These are phyloP conservation scores for Trachymyrmex cornetzi DNA, from an alignment of 1,140 invertebrate genomes.

Conservation along the genomic window DNA sequence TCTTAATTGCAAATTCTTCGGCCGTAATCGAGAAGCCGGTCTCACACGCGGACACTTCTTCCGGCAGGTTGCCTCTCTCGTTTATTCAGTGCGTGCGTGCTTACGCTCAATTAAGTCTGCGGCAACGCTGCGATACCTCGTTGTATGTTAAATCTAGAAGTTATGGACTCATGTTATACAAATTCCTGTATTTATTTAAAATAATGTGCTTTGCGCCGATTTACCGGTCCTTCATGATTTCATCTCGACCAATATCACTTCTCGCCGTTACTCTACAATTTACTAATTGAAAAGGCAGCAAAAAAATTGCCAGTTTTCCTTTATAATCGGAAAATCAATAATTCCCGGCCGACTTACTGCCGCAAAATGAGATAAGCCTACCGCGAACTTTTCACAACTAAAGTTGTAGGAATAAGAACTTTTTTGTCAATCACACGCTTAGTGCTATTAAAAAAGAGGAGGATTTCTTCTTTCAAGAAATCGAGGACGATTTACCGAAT, in stretches of 20 bases:
- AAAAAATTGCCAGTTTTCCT: conserved; percentile 49
- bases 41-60: conserved; percentile 77
- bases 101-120: conserved; percentile 79
- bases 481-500: conserved; percentile 79
- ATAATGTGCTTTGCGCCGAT: conserved; percentile 68
- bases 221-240: conserved; percentile 58
- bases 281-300: conserved; percentile 48
- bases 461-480: conserved; percentile 57
- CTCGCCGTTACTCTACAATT: conserved; percentile 27
- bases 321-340: conserved; percentile 50
- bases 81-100: conserved; percentile 75
- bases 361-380: conserved; percentile 25
- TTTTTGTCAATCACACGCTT: conserved; percentile 82
- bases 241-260: conserved; percentile 38
- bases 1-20: conserved; percentile 77
- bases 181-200: conserved; percentile 65
- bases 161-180: conserved; percentile 78
- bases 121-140: conserved; percentile 79
- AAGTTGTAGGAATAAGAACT: conserved; percentile 79
- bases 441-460: conserved; percentile 57
- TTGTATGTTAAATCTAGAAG: conserved; percentile 80
- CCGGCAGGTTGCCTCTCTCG: conserved; percentile 75
- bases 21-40: conserved; percentile 77
- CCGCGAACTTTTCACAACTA: conserved; percentile 65
- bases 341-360: conserved; percentile 61